Evolutionary conservation across 2,113 vertebrate species (phyloP).

Genomic region (Ophthalmolycus amberensis): DNA sequence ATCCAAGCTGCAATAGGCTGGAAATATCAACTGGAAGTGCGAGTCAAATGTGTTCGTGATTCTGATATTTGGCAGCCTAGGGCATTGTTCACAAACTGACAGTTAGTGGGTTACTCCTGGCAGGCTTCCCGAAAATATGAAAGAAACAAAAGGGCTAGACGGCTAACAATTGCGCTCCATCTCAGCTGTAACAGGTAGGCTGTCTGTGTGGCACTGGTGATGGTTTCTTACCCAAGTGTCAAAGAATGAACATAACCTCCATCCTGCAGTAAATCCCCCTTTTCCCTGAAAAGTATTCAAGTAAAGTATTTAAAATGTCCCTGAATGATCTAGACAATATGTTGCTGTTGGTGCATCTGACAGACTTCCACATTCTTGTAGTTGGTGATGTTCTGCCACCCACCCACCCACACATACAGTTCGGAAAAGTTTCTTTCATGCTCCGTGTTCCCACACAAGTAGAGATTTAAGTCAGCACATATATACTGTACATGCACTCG

Average conservation of each 20-base stretch:
- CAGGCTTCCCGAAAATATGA: constrained; percentile 23
- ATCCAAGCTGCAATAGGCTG: neutral
- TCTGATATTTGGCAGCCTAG: constrained; percentile 38
- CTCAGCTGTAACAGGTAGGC: constrained; percentile 22
- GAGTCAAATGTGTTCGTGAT: constrained; percentile 11
- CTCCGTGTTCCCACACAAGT: constrained; percentile 3
- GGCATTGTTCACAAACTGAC: constrained; percentile 46
- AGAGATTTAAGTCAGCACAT: constrained; percentile 23
- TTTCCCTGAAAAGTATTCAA: constrained; percentile 23
- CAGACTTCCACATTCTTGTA: constrained; percentile 33
- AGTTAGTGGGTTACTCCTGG: constrained; percentile 36
- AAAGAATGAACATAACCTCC: constrained; percentile 33
- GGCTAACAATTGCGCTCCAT: constrained; percentile 43
- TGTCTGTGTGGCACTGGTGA: constrained; percentile 22
- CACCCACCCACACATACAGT: constrained; percentile 35
- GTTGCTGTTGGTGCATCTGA: constrained; percentile 21
- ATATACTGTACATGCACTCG: constrained; percentile 4
- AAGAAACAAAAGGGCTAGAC: constrained; percentile 16
- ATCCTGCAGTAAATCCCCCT: constrained; percentile 10
- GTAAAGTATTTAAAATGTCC: constrained; percentile 26
- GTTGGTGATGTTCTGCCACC: constrained; percentile 35
- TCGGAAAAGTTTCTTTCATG: constrained; percentile 18
- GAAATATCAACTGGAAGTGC: constrained; percentile 12
- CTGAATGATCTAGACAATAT: constrained; percentile 41
- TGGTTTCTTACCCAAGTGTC: constrained; percentile 26